Evolutionary conservation across 2,797 vertebrate species (phyloP), one percentile per base, ranked within the genome.

Genomic region (Chaetodon trifasciatus): DNA sequence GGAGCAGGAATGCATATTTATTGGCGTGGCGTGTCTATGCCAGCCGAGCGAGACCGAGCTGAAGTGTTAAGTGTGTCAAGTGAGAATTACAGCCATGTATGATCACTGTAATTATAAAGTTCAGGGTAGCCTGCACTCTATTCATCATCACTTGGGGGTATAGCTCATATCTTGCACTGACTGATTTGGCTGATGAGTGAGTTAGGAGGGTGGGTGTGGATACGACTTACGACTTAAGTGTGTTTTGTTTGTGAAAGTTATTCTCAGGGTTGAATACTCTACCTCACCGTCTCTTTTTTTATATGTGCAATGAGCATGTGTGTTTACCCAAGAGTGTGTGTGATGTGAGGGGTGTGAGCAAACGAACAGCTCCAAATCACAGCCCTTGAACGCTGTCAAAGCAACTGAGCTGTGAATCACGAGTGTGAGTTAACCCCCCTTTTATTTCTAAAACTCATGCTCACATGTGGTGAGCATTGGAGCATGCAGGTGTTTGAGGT

Each of bases 1-100:
- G 57, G 84, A 76, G 68, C 56, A 92, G 91, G 93, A 94, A 95
- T 94, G 92, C 75, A 69, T 85, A 89, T 91, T 91, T 94, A 90
- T 91, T 88, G 86, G 83, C 28, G 83, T 86, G 74, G 89, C 90
- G 32, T 94, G 94, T 88, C 91, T 82, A 19, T 86, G 90, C 94
- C 91, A 93, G 91, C 87, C 68, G 21, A 81, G 78, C 61, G 50
- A 67, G 70, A 74, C 84, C 68, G 42, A 84, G 75, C 78, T 79
- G 69, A 90, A 87, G 83, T 80, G 80, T 88, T 84, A 86, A 90
- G 80, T 86, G 81, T 91, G 90, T 89, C 70, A 79, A 86, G 85
- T 76, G 86, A 86, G 86, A 93, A 93, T 91, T 92, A 93, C 82
- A 87, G 91, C 65, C 56, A 24, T 69, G 86, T 87, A 88, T 91